Percentiles rank a stretch among this genome's conserved stretches.
Conservation (phyloP, 2,113 vertebrate species). For the Cepphus grylle region DNA sequence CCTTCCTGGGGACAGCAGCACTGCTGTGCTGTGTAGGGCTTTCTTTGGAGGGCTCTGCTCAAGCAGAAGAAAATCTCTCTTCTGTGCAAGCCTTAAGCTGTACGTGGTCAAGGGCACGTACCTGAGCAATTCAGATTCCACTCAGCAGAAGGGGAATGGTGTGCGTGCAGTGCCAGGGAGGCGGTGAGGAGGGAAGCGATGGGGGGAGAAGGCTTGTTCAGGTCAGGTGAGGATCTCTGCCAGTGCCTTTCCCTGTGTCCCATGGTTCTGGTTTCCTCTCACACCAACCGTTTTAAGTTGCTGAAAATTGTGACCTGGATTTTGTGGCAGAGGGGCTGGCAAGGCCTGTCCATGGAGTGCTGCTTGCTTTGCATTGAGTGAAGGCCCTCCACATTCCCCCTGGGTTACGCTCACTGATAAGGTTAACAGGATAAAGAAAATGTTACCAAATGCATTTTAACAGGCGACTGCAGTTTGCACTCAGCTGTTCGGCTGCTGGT, state of each 20-base stretch:
- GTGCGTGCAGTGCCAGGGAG: background rate
- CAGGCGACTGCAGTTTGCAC: slow-evolving; percentile 7
- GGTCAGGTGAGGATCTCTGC: background rate
- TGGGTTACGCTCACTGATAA: background rate
- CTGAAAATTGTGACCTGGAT: background rate
- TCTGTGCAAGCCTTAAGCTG: background rate
- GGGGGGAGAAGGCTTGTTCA: background rate
- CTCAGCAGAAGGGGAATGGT: background rate
- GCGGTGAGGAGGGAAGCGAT: background rate
- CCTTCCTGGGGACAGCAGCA: background rate
- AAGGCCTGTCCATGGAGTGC: background rate
- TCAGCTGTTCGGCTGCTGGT: background rate
- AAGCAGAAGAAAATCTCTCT: background rate
- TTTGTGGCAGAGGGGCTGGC: background rate
- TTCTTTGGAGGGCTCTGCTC: background rate
- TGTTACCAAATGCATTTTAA: slow-evolving; percentile 8
- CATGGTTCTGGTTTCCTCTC: background rate
- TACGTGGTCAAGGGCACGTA: background rate
- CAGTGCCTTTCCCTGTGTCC: background rate
- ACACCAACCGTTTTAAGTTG: background rate
- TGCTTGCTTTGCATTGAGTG: background rate
- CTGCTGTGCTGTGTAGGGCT: background rate
- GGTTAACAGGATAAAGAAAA: slow-evolving; percentile 31
- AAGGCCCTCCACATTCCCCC: background rate
- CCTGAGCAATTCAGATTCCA: background rate